These are phyloP conservation scores for Drosophila maculinotata DNA, from an alignment of 2,888 invertebrate genomes.

Conservation along the genomic window DNA sequence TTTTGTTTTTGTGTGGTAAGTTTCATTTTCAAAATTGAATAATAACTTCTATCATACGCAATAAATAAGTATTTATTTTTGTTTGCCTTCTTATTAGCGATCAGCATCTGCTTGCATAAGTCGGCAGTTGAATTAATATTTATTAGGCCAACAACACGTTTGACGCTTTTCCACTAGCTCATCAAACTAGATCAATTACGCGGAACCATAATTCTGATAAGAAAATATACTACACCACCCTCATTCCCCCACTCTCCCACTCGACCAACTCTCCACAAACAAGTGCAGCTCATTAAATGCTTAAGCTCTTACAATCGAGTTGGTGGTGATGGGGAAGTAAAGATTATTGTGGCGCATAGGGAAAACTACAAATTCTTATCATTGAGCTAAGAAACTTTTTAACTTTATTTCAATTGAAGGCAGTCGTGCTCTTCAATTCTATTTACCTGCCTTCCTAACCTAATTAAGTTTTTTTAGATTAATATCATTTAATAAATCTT, in stretches of 20 bases:
- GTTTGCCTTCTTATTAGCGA: slow-evolving; percentile 59
- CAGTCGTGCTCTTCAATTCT: too few species aligned
- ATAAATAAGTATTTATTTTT: slow-evolving; percentile 20
- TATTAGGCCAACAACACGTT: slow-evolving; percentile 37
- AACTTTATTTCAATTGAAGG: not conserved
- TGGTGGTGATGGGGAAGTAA: slow-evolving; percentile 19
- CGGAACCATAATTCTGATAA: slow-evolving; percentile 62
- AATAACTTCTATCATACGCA: slow-evolving; percentile 10
- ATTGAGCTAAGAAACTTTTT: not conserved
- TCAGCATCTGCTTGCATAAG: slow-evolving; percentile 58
- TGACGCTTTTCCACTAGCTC: slow-evolving; percentile 5
- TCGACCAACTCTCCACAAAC: not conserved
- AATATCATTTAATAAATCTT: too few species aligned
- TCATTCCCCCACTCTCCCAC: not conserved
- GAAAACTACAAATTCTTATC: slow-evolving; percentile 39
- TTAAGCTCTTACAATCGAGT: slow-evolving; percentile 29
- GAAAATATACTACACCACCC: slow-evolving; percentile 20
- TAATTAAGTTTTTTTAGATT: too few species aligned
- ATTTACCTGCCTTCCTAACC: too few species aligned
- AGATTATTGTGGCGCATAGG: slow-evolving; percentile 25
- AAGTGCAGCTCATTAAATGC: slow-evolving; percentile 36
- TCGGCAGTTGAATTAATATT: slow-evolving; percentile 64
- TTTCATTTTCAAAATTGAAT: slow-evolving; percentile 33
- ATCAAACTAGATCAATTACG: slow-evolving; percentile 71
- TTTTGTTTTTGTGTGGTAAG: slow-evolving; percentile 51